A percentile compares a stretch with the other conserved stretches of the same genome.
Evolutionary conservation across 2,888 invertebrate genomes (phyloP).

Genomic region (Germaria angustata): DNA sequence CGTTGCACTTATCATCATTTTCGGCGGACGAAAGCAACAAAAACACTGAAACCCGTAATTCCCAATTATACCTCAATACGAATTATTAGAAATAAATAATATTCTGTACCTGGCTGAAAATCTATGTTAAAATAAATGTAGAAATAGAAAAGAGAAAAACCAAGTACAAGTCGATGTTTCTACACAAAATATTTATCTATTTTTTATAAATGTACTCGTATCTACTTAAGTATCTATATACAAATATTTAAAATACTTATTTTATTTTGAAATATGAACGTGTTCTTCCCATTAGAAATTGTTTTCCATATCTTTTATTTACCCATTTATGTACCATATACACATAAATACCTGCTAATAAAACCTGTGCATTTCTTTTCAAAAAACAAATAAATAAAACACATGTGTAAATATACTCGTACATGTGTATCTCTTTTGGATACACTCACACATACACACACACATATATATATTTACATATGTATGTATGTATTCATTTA

Average conservation of each 20-base stretch:
- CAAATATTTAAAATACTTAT: slow-evolving; percentile 31
- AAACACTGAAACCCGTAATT: slow-evolving; percentile 18
- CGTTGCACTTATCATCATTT: slow-evolving; percentile 28
- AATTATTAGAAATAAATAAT: slow-evolving; percentile 7
- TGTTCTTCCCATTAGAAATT: background rate
- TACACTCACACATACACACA: no score
- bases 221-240: background rate
- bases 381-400: background rate
- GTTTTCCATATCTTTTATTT: background rate
- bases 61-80: slow-evolving; percentile 56
- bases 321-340: slow-evolving; percentile 3
- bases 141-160: background rate
- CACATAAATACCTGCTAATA: background rate
- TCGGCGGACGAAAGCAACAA: background rate
- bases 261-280: slow-evolving; percentile 26
- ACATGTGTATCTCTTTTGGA: slow-evolving; percentile 52
- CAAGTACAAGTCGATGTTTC: slow-evolving; percentile 46
- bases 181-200: slow-evolving; percentile 27
- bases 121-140: background rate
- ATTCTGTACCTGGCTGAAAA: slow-evolving; percentile 59
- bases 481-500: background rate
- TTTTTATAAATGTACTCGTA: background rate
- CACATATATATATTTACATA: no score
- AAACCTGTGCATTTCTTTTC: slow-evolving; percentile 22
- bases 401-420: slow-evolving; percentile 54